A percentile compares a stretch with the other conserved stretches of the same genome.
Conservation (phyloP, 2,797 vertebrate species). For the Dipus sagitta region DNA sequence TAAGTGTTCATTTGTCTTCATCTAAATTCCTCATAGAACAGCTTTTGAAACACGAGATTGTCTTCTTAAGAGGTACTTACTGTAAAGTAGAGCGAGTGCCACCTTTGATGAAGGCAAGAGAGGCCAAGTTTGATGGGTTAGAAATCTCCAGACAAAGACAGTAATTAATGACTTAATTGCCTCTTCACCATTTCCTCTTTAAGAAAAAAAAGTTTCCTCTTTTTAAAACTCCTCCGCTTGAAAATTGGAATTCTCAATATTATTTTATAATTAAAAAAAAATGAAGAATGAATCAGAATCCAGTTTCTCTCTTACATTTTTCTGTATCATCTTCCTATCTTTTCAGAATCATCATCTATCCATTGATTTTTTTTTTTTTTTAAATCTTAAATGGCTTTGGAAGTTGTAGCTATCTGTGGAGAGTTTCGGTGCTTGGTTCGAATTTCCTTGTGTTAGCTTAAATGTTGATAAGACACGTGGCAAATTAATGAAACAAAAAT, state of each 20-base stretch:
- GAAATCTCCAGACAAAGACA: conserved; percentile 80
- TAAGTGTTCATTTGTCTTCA: conserved; percentile 79
- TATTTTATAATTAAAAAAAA: conserved; percentile 82
- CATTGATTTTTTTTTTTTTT: conserved; percentile 81
- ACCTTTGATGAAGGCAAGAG: conserved; percentile 82
- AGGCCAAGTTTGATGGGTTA: conserved; percentile 77
- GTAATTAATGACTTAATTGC: conserved; percentile 85
- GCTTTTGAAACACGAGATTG: conserved; percentile 77
- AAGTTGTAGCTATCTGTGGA: conserved; percentile 86
- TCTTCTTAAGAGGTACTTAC: conserved; percentile 80
- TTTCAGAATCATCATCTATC: conserved; percentile 85
- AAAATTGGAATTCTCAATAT: conserved; percentile 78
- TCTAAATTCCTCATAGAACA: conserved; percentile 75
- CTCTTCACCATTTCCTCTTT: conserved; percentile 82
- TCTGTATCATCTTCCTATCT: conserved; percentile 81
- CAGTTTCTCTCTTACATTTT: conserved; percentile 86
- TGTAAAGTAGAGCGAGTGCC: conserved; percentile 65
- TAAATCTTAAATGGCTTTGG: conserved; percentile 84
- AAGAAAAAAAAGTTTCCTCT: conserved; percentile 73
- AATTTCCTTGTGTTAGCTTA: conserved; percentile 87
- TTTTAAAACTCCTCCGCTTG: conserved; percentile 67
- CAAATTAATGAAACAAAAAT: conserved; percentile 91
- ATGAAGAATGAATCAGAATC: conserved; percentile 81
- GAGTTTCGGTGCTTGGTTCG: conserved; percentile 84
- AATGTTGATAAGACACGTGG: conserved; percentile 86